Evolutionary conservation across 2,113 vertebrate genomes (phyloP).

Genomic region (Dasyurus viverrinus): DNA sequence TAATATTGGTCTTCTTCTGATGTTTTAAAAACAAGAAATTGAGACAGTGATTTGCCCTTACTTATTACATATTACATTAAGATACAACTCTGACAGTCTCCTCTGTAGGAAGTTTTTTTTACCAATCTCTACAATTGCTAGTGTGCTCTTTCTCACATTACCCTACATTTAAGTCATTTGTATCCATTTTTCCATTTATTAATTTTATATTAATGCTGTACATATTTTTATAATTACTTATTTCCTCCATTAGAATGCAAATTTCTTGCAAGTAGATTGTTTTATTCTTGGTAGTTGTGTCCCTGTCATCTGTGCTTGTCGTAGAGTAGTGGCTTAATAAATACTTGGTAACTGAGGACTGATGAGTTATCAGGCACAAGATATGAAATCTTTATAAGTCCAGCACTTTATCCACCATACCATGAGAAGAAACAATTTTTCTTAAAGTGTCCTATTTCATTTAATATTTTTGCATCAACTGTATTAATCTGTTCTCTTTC

Average conservation of each 20-base stretch:
- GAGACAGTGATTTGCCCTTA: no score
- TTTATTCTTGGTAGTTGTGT: not conserved
- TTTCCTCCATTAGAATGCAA: not conserved
- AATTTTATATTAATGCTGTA: not conserved
- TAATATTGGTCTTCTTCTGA: no score
- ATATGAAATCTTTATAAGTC: not conserved
- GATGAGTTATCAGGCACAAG: not conserved
- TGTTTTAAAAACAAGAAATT: no score
- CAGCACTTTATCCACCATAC: not conserved
- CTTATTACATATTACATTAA: no score
- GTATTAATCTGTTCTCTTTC: not conserved
- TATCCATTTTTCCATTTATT: not conserved
- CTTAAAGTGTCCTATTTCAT: not conserved
- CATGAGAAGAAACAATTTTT: not conserved
- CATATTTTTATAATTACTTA: not conserved
- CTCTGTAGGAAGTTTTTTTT: no score
- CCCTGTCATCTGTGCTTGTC: not conserved
- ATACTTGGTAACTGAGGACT: not conserved
- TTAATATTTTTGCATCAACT: not conserved
- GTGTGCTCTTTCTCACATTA: not conserved
- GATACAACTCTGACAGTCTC: no score
- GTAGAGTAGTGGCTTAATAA: not conserved
- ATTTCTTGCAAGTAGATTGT: not conserved
- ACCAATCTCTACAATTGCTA: no score
- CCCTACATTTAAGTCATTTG: not conserved